These are phyloP conservation scores for Camelus bactrianus DNA, from an alignment of 2,113 vertebrate species.

Conservation along the genomic window DNA sequence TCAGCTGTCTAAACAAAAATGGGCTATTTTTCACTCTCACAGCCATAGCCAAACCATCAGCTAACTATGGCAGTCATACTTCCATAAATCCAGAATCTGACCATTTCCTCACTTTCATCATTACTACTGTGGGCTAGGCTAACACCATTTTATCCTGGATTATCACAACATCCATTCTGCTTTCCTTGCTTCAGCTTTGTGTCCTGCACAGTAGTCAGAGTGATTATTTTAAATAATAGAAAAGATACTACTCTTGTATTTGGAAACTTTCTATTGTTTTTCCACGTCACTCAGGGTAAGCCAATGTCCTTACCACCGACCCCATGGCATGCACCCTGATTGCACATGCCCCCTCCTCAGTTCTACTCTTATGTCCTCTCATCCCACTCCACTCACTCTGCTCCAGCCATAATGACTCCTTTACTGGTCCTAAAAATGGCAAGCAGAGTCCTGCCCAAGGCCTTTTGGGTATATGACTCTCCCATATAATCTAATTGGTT, in stretches of 20 bases:
- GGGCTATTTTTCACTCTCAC: not conserved
- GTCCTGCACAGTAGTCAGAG: no score
- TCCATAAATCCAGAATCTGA: not conserved
- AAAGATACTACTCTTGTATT: not conserved
- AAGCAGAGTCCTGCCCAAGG: not conserved
- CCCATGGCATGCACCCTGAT: not conserved
- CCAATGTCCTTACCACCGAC: not conserved
- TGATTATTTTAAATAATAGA: not conserved
- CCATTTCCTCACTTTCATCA: not conserved
- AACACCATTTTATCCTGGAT: not conserved
- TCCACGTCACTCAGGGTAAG: not conserved
- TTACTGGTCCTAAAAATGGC: not conserved
- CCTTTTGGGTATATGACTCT: not conserved
- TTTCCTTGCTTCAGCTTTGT: not conserved
- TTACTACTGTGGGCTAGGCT: not conserved
- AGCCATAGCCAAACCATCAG: not conserved
- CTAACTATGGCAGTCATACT: not conserved
- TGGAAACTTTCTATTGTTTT: not conserved
- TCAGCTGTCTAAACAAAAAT: not conserved
- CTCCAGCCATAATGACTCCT: not conserved
- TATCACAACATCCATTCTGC: not conserved
- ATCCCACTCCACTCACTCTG: not conserved
- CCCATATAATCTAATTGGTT: not conserved
- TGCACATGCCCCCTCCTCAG: rapidly evolving
- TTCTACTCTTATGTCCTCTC: not conserved